Percentiles rank a stretch among this genome's conserved stretches.
phyloP scores from a whole-genome alignment of 2,797 vertebrate genomes.

The Megaceryle alcyon region DNA sequence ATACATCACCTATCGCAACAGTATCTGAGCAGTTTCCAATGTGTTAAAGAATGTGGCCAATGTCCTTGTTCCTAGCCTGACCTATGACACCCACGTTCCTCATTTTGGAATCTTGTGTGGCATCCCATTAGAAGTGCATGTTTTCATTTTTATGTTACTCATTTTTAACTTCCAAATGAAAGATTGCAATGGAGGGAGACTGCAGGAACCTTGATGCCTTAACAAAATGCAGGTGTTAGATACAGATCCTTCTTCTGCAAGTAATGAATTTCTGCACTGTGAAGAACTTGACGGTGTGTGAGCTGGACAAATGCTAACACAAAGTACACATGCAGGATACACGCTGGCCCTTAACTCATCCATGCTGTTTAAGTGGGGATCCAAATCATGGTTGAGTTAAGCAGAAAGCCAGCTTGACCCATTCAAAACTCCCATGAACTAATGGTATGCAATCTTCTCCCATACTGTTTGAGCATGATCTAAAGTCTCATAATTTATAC shows the following conservation, averaged over 20 bases:
- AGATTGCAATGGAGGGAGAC: neutral
- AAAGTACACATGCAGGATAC: fast-evolving
- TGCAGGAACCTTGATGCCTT: neutral
- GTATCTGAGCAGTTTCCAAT: neutral
- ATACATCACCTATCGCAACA: neutral
- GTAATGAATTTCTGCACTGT: neutral
- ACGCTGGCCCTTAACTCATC: neutral
- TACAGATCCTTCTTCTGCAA: neutral
- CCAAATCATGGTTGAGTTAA: neutral
- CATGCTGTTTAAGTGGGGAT: neutral
- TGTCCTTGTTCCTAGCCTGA: neutral
- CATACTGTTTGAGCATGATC: neutral
- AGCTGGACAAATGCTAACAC: neutral
- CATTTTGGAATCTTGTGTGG: neutral
- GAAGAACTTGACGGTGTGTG: neutral
- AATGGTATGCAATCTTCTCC: neutral
- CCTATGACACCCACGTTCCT: neutral
- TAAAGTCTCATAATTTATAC: constrained; percentile 38
- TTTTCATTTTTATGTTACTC: no score
- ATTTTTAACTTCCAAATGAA: neutral
- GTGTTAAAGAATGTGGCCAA: fast-evolving
- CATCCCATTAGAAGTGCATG: neutral
- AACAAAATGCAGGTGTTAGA: neutral
- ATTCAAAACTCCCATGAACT: neutral
- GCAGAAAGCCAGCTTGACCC: constrained; percentile 20